A percentile compares a stretch with the other conserved stretches of the same genome.
These are phyloP conservation scores for Sipha flava DNA, from an alignment of 1,140 invertebrate species.

Conservation along the genomic window DNA sequence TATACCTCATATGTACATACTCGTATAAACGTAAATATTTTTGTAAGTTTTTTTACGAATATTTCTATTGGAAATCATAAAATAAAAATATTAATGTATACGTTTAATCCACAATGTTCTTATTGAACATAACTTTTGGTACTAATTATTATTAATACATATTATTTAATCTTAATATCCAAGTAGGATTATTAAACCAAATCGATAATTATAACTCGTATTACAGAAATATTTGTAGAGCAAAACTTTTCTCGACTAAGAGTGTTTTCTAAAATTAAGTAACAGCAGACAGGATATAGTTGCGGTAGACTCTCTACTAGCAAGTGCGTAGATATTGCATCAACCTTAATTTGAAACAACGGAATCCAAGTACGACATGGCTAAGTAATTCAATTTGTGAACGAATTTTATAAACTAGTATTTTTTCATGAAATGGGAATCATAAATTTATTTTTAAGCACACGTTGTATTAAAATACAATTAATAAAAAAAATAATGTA, in stretches of 20 bases:
- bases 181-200: background rate
- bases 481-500: too few relatives aligned
- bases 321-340: conserved; percentile 2
- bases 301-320: background rate
- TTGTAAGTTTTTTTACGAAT: too few relatives aligned
- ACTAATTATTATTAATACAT: background rate
- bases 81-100: too few relatives aligned
- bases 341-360: background rate
- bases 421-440: background rate
- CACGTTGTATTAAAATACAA: background rate
- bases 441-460: background rate
- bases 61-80: too few relatives aligned
- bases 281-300: background rate
- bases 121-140: too few relatives aligned
- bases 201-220: background rate
- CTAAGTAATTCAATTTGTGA: background rate
- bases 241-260: background rate
- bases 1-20: too few relatives aligned
- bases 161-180: background rate
- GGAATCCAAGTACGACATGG: background rate
- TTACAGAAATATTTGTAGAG: background rate
- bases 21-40: too few relatives aligned
- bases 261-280: conserved; percentile 1
- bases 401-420: background rate
- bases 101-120: too few relatives aligned